A percentile compares a stretch with the other conserved stretches of the same genome.
Conservation (phyloP, 2,797 vertebrate genomes). For the Platalea minor region DNA sequence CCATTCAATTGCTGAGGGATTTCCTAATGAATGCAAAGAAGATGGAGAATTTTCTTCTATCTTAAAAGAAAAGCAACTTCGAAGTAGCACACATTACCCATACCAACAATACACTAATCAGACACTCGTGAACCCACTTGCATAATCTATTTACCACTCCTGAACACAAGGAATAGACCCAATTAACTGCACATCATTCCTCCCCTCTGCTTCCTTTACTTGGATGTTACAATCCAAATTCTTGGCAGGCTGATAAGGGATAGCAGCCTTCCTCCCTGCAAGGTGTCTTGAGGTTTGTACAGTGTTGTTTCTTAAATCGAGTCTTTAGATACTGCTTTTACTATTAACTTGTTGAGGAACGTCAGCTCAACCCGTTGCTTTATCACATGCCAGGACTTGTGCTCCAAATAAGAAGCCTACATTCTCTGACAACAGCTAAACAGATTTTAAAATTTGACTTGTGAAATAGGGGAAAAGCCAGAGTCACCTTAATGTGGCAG, state of each 20-base stretch:
- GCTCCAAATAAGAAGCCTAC: not conserved
- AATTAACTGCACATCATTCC: not conserved
- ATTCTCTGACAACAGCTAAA: not conserved
- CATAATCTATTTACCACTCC: not conserved
- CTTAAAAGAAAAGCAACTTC: not conserved
- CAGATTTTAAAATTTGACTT: not conserved
- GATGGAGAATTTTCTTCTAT: not conserved
- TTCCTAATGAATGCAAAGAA: constrained; percentile 76
- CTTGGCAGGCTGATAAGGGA: not conserved
- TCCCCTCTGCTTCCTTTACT: not conserved
- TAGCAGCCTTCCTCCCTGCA: not conserved
- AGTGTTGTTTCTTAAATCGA: not conserved
- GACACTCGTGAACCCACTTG: not conserved
- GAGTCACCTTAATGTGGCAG: not conserved
- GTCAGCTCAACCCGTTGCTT: not conserved
- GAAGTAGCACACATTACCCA: not conserved
- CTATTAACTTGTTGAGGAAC: not conserved
- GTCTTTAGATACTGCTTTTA: not conserved
- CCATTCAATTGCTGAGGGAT: constrained; percentile 92
- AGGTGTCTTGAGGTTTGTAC: not conserved
- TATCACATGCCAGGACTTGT: not conserved
- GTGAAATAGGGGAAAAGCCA: not conserved
- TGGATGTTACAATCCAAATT: not conserved
- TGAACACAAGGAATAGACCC: not conserved
- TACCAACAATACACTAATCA: not conserved